These are phyloP conservation scores for Amblyopsis rosae DNA, from an alignment of 2,113 vertebrate genomes.

Conservation along the genomic window DNA sequence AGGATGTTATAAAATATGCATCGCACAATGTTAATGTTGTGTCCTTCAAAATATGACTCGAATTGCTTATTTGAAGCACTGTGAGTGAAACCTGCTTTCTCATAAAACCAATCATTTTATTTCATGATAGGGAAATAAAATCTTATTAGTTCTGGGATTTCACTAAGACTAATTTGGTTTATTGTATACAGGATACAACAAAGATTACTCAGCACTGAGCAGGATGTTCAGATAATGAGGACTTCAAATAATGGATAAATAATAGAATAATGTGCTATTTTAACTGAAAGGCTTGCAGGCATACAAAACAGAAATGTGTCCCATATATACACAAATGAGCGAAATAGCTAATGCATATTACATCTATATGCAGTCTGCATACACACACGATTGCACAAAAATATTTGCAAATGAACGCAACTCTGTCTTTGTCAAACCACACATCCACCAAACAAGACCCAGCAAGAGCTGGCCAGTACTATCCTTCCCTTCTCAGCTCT, in stretches of 20 bases:
- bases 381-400: background rate
- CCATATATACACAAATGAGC: background rate
- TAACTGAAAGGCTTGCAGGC: background rate
- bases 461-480: conserved; percentile 50
- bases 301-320: conserved; percentile 4
- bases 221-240: conserved; percentile 30
- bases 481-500: conserved; percentile 40
- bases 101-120: conserved; percentile 16
- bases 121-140: conserved; percentile 35
- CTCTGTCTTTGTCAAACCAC: conserved; percentile 43
- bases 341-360: background rate
- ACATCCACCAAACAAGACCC: conserved; percentile 56
- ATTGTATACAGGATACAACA: conserved; percentile 53
- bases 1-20: conserved; percentile 36
- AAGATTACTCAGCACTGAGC: conserved; percentile 43
- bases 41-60: conserved; percentile 39
- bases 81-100: conserved; percentile 32
- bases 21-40: conserved; percentile 24
- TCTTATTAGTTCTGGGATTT: conserved; percentile 58
- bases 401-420: conserved; percentile 44
- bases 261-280: conserved; percentile 13
- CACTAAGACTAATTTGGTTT: conserved; percentile 57
- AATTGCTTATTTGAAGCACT: conserved; percentile 42
- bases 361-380: background rate
- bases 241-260: conserved; percentile 25